A percentile compares a stretch with the other conserved stretches of the same genome.
phyloP scores from a whole-genome alignment of 2,888 invertebrate species.

The Apodemia duryi region DNA sequence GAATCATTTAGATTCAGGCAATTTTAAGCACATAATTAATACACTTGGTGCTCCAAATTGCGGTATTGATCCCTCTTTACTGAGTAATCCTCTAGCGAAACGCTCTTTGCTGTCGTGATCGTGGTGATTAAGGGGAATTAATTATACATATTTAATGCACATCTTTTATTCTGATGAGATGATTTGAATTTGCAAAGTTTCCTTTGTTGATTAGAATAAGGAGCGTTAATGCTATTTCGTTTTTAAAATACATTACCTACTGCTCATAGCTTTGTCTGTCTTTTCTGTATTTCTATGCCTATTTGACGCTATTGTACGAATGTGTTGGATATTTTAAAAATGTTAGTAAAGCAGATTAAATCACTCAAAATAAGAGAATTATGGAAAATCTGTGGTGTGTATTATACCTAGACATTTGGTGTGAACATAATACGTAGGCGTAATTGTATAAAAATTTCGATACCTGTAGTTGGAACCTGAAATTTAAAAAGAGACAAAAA shows the following conservation, averaged over 20 bases:
- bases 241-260: neutral
- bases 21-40: constrained; percentile 40
- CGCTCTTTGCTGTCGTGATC: constrained; percentile 44
- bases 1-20: constrained; percentile 15
- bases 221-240: neutral
- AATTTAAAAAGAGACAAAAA: too few species aligned
- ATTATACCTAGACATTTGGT: too few species aligned
- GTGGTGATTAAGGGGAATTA: constrained; percentile 48
- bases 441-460: too few species aligned
- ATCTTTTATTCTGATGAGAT: constrained; percentile 33
- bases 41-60: constrained; percentile 39
- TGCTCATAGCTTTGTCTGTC: neutral
- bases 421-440: too few species aligned
- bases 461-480: too few species aligned
- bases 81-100: constrained; percentile 39
- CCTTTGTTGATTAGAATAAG: constrained; percentile 20
- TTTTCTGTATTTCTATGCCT: neutral
- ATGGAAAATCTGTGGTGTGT: too few species aligned
- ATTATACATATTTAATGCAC: constrained; percentile 42
- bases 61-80: constrained; percentile 41
- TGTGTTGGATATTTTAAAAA: too few species aligned
- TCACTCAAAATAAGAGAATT: too few species aligned
- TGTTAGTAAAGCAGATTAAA: too few species aligned
- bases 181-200: constrained; percentile 27
- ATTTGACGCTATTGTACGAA: too few species aligned